Evolutionary conservation across 2,797 vertebrate species (phyloP).

Genomic region (Lemur catta): DNA sequence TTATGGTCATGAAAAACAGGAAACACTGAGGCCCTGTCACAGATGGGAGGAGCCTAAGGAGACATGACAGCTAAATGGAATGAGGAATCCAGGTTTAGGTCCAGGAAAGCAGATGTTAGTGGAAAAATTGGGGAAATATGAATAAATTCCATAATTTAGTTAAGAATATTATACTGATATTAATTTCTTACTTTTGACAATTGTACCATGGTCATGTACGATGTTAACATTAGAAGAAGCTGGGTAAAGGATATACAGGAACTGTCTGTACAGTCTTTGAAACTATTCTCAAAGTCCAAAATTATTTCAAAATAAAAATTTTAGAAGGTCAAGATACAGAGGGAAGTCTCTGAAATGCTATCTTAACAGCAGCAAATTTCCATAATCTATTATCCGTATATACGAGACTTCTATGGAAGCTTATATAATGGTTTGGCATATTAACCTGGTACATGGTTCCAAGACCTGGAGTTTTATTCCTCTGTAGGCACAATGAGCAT

Average conservation of each 20-base stretch:
- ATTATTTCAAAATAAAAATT: constrained; percentile 40
- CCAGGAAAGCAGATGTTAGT: neutral
- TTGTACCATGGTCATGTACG: neutral
- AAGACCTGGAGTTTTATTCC: neutral
- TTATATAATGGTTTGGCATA: neutral
- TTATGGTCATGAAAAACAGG: neutral
- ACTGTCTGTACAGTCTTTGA: neutral
- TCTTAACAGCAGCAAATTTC: neutral
- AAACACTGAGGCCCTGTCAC: neutral
- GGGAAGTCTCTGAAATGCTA: neutral
- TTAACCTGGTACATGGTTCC: neutral
- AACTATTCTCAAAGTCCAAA: constrained; percentile 22
- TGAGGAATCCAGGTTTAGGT: neutral
- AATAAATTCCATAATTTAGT: neutral
- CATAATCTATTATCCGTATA: neutral
- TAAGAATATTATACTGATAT: neutral
- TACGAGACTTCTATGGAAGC: neutral
- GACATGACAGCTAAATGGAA: neutral
- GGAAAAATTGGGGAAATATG: neutral
- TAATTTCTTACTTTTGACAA: constrained; percentile 33
- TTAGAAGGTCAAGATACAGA: neutral
- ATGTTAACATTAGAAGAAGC: neutral
- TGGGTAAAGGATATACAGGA: neutral
- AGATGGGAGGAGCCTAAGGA: neutral
- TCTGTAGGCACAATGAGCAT: neutral